A percentile compares a stretch with the other conserved stretches of the same genome.
Conservation (phyloP, 2,888 invertebrate genomes). For the Apotomis turbidana region DNA sequence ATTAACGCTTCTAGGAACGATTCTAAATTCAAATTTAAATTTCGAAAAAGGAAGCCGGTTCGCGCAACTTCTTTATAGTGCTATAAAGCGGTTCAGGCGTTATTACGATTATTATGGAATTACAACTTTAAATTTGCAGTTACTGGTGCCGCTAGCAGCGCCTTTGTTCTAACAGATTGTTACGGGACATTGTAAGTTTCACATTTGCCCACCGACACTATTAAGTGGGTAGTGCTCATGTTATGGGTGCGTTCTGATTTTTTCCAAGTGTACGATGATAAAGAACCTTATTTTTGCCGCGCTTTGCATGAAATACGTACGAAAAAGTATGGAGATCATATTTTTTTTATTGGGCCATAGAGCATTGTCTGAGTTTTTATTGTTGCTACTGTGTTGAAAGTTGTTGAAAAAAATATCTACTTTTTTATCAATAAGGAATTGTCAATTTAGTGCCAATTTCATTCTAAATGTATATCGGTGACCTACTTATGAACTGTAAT, state of each 20-base stretch:
- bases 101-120: slow-evolving; percentile 40
- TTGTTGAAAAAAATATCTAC: not conserved
- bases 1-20: slow-evolving; percentile 42
- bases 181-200: slow-evolving; percentile 6
- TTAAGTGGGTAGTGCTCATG: slow-evolving; percentile 25
- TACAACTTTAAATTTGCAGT: slow-evolving; percentile 16
- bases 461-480: no score
- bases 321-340: slow-evolving; percentile 5
- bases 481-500: no score
- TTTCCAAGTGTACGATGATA: slow-evolving; percentile 39
- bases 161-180: not conserved
- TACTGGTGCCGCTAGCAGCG: slow-evolving; percentile 14
- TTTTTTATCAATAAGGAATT: no score
- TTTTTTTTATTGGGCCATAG: slow-evolving; percentile 33
- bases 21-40: slow-evolving; percentile 40
- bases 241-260: slow-evolving; percentile 38
- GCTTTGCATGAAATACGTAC: slow-evolving; percentile 26
- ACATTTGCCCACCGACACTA: slow-evolving; percentile 3
- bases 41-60: slow-evolving; percentile 40
- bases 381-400: slow-evolving; percentile 1
- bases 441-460: no score
- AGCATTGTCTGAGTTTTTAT: slow-evolving; percentile 12
- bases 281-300: slow-evolving; percentile 39
- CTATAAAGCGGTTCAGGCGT: slow-evolving; percentile 39
- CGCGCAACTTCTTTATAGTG: slow-evolving; percentile 41